phyloP scores from a whole-genome alignment of 2,113 vertebrate genomes.

The Anser cygnoides region DNA sequence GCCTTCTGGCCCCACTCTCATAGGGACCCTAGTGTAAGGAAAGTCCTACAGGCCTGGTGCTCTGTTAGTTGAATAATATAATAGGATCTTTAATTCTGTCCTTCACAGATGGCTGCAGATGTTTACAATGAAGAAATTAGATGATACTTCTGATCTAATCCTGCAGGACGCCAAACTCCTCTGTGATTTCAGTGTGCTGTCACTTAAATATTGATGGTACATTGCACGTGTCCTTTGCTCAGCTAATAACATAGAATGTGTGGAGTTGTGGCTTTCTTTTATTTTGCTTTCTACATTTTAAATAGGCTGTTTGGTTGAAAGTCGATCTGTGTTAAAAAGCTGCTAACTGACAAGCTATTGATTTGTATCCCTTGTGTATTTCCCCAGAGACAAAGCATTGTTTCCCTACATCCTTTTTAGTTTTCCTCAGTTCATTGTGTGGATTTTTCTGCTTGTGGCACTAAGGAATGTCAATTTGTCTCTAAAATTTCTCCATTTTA shows the following conservation, averaged over 20 bases:
- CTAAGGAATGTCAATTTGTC: neutral
- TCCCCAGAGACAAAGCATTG: neutral
- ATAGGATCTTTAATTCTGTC: neutral
- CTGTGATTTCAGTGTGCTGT: neutral
- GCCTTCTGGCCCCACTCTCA: fast-evolving
- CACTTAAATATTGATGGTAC: neutral
- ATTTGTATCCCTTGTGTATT: neutral
- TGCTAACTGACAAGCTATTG: neutral
- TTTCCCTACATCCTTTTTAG: neutral
- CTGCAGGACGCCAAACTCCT: neutral
- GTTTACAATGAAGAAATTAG: neutral
- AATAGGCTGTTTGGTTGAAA: neutral
- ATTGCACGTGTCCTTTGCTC: neutral
- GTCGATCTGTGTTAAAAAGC: neutral
- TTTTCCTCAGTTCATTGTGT: neutral
- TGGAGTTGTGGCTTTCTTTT: neutral
- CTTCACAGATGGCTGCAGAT: neutral
- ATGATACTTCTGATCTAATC: neutral
- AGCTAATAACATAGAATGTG: neutral
- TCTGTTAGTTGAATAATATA: neutral
- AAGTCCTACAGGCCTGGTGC: neutral
- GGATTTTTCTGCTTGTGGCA: constrained; percentile 4
- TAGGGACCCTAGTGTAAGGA: neutral
- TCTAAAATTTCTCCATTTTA: neutral
- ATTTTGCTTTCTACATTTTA: constrained; percentile 8